phyloP scores from a whole-genome alignment of 2,113 vertebrate species.

The Chinchilla lanigera region DNA sequence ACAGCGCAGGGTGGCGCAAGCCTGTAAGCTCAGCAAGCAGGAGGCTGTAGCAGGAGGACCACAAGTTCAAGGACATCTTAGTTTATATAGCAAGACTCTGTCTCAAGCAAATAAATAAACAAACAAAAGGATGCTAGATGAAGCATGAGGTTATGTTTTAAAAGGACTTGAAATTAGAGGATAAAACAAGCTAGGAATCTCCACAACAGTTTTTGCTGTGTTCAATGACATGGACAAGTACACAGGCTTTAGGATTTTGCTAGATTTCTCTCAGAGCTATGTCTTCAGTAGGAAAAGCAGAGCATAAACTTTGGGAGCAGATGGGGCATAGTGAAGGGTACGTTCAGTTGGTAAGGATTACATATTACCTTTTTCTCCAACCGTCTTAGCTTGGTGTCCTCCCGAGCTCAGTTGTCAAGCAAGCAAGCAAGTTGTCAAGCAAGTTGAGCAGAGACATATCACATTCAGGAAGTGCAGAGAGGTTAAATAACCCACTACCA shows the following conservation, averaged over 20 bases:
- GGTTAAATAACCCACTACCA: constrained; percentile 10
- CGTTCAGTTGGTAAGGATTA: not conserved
- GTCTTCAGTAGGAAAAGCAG: not conserved
- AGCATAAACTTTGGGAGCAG: not conserved
- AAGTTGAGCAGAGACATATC: constrained; percentile 19
- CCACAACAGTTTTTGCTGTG: constrained; percentile 3
- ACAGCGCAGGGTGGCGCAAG: not conserved
- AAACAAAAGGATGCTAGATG: not conserved
- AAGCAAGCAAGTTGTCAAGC: not conserved
- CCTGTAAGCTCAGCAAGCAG: not conserved
- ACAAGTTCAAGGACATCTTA: not conserved
- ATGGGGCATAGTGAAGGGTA: not conserved
- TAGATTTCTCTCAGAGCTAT: not conserved
- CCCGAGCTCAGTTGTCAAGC: constrained; percentile 1
- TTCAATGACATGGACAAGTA: not conserved
- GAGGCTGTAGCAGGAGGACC: not conserved
- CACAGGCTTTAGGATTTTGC: constrained; percentile 39
- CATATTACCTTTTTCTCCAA: not conserved
- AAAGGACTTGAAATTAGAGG: constrained; percentile 77
- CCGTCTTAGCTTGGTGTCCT: not conserved
- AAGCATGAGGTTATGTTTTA: constrained; percentile 65
- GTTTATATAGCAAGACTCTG: not conserved
- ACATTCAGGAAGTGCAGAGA: not conserved
- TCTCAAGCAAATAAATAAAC: not conserved
- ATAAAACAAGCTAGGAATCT: constrained; percentile 72